A percentile compares a stretch with the other conserved stretches of the same genome.
phyloP scores from a whole-genome alignment of 64 coral and sea anemone species.

The Porites australiensis region DNA sequence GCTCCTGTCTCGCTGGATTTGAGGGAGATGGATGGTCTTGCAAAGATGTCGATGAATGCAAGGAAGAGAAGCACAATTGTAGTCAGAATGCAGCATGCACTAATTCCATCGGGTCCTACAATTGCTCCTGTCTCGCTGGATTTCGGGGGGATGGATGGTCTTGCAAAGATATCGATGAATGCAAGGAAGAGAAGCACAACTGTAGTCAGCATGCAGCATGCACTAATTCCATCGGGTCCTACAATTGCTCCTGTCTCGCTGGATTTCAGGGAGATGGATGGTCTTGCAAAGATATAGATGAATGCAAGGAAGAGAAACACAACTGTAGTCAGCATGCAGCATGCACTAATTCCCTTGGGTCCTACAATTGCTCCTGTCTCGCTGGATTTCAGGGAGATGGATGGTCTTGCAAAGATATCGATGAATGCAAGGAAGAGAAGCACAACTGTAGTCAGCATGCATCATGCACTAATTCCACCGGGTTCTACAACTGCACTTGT shows the following conservation, averaged over 20 bases:
- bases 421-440: not conserved
- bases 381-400: not conserved
- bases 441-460: not conserved
- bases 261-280: not conserved
- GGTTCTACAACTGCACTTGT: constrained; percentile 23
- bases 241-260: not conserved
- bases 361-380: constrained; percentile 6
- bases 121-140: not conserved
- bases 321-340: not conserved
- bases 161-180: not conserved
- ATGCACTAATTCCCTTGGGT: constrained; percentile 15
- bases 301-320: not conserved
- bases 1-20: not conserved
- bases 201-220: not conserved
- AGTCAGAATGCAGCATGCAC: not conserved
- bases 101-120: not conserved
- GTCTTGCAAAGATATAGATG: not conserved
- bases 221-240: not conserved
- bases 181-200: not conserved
- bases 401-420: not conserved
- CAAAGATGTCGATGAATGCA: not conserved
- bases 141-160: not conserved
- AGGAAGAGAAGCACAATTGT: not conserved
- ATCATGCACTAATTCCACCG: not conserved
- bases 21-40: not conserved